phyloP scores from a whole-genome alignment of 2,797 vertebrate species.

The Phalloptychus januarius region DNA sequence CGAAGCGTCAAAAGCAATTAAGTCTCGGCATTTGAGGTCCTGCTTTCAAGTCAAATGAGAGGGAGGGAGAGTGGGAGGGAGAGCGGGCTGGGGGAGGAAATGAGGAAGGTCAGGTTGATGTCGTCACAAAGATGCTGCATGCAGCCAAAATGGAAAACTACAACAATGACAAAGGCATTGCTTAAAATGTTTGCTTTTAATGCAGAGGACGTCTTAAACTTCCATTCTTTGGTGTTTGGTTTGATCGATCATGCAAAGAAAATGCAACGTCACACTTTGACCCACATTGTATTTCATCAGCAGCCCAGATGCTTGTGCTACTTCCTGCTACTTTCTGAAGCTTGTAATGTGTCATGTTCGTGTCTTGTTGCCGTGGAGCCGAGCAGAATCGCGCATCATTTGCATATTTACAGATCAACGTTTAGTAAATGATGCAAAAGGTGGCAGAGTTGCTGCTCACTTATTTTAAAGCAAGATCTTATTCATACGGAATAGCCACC shows the following conservation, averaged over 20 bases:
- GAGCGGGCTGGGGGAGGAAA: constrained; percentile 5
- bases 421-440: background rate
- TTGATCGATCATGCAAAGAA: background rate
- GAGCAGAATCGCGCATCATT: background rate
- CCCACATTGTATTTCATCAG: background rate
- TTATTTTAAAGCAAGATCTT: background rate
- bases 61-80: constrained; percentile 4
- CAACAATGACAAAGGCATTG: background rate
- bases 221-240: background rate
- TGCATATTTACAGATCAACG: background rate
- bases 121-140: constrained; percentile 14
- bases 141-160: background rate
- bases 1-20: constrained; percentile 54
- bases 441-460: background rate
- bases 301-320: background rate
- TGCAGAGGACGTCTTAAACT: background rate
- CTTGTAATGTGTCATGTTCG: constrained; percentile 3
- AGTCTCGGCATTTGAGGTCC: constrained; percentile 19
- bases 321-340: background rate
- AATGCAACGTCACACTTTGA: background rate
- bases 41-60: constrained; percentile 49
- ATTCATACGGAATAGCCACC: background rate
- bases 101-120: constrained; percentile 25
- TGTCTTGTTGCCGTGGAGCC: background rate
- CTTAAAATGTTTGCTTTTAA: constrained; percentile 3